Evolutionary conservation across 2,113 vertebrate genomes (phyloP), one percentile per base, ranked within the genome.

Genomic region (Pollachius pollachius): DNA sequence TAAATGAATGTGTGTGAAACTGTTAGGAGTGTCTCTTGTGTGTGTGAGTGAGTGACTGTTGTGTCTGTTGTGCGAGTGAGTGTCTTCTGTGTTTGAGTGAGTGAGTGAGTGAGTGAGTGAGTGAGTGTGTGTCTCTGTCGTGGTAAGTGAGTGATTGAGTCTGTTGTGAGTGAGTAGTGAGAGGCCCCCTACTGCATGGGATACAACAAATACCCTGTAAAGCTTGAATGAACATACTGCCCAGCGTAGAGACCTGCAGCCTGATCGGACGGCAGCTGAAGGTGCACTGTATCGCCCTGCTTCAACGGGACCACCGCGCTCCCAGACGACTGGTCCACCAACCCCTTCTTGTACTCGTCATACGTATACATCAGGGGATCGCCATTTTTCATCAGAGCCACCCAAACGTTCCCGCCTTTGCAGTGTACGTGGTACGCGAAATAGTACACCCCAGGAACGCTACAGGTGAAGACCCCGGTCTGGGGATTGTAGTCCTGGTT

Each of bases 341-440:
- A 96, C 74, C 96, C 95, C 83, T 99, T 99, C 84, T 95, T 97
- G 90, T 95, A 98, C 84, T 99, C 97, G 0, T 99, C 97, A 0
- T 99, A 99, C 0, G 97, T 99, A 88, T 99, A 99, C 96, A 99
- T 99, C 60, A 98, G 83, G 0, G 97, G 95, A 83, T 99, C 95
- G 19, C 94, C 96, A 91, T 99, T 99, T 87, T 94, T 98, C 90
- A 94, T 97, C 72, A 99, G 86, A 0, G 96, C 97, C 71, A 99
- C 95, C 97, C 97, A 99, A 63, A 99, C 93, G 1, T 95, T 98
- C 62, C 93, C 91, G 34, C 96, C 97, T 91, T 99, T 99, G 87
- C 97, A 99, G 90, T 99, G 95, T 68, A 99, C 85, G 0, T 99
- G 96, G 87, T 99, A 99, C 18, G 93, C 92, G 19, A 99, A 99